A percentile compares a stretch with the other conserved stretches of the same genome.
Evolutionary conservation across 2,888 invertebrate species (phyloP).

Genomic region (Operophtera brumata): DNA sequence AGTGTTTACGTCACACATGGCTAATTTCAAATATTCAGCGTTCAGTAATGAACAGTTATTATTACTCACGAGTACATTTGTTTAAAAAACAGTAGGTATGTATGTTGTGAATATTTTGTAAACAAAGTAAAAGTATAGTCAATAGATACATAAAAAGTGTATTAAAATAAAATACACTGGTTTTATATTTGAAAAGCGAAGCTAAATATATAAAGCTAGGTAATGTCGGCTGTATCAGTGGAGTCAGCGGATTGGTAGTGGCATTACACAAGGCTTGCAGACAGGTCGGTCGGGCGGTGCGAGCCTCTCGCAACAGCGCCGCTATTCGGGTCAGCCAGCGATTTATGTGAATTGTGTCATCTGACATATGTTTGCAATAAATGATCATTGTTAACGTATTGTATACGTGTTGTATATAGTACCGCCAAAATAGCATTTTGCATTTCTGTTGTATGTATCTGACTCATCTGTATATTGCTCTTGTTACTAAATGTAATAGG

Average conservation of each 20-base stretch:
- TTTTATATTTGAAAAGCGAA: neutral
- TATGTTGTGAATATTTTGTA: neutral
- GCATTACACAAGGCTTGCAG: slow-evolving; percentile 75
- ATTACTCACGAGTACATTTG: slow-evolving; percentile 20
- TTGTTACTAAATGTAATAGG: too few species aligned
- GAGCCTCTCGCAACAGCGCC: slow-evolving; percentile 70
- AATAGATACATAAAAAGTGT: neutral
- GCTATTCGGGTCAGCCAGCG: slow-evolving; percentile 76
- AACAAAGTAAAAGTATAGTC: neutral
- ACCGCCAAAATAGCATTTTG: slow-evolving; percentile 1
- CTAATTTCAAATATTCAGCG: slow-evolving; percentile 43
- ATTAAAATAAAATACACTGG: neutral
- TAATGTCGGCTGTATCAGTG: slow-evolving; percentile 28
- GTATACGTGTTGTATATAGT: slow-evolving; percentile 3
- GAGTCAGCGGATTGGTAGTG: slow-evolving; percentile 46
- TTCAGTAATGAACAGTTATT: slow-evolving; percentile 42
- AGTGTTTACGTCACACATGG: slow-evolving; percentile 48
- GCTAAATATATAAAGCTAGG: slow-evolving; percentile 12
- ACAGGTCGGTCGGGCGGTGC: slow-evolving; percentile 68
- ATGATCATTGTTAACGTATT: slow-evolving; percentile 34
- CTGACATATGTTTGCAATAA: slow-evolving; percentile 64
- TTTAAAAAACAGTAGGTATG: neutral
- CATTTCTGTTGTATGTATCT: neutral
- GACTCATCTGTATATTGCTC: neutral
- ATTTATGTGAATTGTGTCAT: slow-evolving; percentile 80